Base-by-base conservation (phyloP, 2,888 invertebrate genomes). In the Chrysopilus asiliformis region DNA sequence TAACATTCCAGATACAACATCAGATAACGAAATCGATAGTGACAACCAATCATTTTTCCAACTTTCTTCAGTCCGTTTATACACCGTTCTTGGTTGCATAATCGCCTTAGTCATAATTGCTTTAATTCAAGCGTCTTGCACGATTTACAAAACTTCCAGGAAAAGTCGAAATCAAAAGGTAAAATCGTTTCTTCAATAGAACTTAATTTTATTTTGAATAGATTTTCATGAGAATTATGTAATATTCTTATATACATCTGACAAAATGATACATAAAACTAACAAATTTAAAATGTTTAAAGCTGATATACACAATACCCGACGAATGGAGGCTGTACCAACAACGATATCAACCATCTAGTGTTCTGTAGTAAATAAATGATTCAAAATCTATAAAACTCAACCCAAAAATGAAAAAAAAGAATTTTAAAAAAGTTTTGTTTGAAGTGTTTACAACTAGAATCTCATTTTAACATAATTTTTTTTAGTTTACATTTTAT, bases 81-180 rank as follows among this genome's bases (percentile, higher is more conserved):
- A 84, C 67, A 78, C 84, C 42, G 84, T 89, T 27, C 66, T 84
- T 40, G 89, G 80, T 6, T 83, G 86, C 48, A 77, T 89, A 38
- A 76, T 72, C 1, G 86, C 86, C 1, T 62, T 91, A 28, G 66
- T 89, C 20, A 65, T 86, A 14, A 72, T 90, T 26, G 84, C 85
- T 2, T 50, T 89, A 9, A 66, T 90, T 31, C 90, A 90, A 65
- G 89, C 87, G 1, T 74, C 68, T 34, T 86, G 87, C 55, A 89
- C 87, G 2, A 72, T 90, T 31, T 79, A 81, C 59, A 72, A 74
- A 50, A 72, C 76, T 1, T 71, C 73, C 14, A 68, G 68, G 47
- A 70, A 68, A 46, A 68, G 67, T 43, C 65, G 70, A 42, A 68
- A 68, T 46, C 72, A 73, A 54, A 83, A 84, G 79, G 84, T 83